A percentile compares a stretch with the other conserved stretches of the same genome.
Conservation (phyloP, 2,888 invertebrate genomes). For the Tiliacea aurago region DNA sequence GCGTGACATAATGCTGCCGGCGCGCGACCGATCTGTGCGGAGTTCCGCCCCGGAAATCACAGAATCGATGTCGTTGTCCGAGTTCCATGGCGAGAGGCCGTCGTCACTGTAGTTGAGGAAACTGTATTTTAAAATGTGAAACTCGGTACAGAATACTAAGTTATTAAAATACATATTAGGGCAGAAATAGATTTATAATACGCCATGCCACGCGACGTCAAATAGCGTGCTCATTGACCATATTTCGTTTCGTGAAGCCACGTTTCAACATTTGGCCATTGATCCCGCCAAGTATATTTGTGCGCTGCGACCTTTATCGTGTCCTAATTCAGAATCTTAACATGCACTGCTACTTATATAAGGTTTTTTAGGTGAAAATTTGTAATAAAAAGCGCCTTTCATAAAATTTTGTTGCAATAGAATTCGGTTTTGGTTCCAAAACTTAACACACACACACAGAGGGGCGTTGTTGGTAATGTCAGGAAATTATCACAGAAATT, state of each 20-base stretch:
- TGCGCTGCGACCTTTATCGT: background rate
- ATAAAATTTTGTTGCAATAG: background rate
- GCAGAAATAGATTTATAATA: background rate
- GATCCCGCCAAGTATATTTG: background rate
- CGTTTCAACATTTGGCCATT: background rate
- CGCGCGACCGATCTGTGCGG: conserved; percentile 61
- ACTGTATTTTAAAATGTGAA: background rate
- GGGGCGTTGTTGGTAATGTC: background rate
- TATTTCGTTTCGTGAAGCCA: background rate
- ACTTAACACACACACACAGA: background rate
- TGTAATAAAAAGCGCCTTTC: background rate
- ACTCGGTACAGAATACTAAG: background rate
- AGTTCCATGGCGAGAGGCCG: conserved; percentile 84
- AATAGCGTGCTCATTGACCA: background rate
- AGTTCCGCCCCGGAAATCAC: conserved; percentile 75
- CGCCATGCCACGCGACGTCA: background rate
- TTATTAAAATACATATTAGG: conserved; percentile 1
- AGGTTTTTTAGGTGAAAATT: background rate
- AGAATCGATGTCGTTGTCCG: conserved; percentile 79
- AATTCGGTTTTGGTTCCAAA: background rate
- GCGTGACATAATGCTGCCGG: conserved; percentile 65
- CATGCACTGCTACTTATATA: background rate
- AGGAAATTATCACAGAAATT: background rate
- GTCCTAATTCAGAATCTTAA: background rate
- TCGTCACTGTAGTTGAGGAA: conserved; percentile 72